Evolutionary conservation across 64 coral and sea anemone genomes (phyloP).

Genomic region (Stylophora pistillata): DNA sequence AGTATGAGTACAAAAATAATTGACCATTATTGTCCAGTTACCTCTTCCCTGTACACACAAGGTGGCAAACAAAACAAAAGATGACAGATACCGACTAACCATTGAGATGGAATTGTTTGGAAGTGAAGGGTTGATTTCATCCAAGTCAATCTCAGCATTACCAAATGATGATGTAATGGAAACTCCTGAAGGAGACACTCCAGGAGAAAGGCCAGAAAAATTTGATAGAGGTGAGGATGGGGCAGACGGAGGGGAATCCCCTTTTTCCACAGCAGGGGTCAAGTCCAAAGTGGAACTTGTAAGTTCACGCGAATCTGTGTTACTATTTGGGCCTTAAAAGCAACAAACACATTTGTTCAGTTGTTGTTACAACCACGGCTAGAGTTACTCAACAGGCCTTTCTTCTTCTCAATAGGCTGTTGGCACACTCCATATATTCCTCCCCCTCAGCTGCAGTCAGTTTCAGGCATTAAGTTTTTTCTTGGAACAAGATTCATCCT

Average conservation of each 20-base stretch:
- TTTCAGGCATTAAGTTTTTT: too few relatives aligned
- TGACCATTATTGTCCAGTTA: neutral
- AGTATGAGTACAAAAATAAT: neutral
- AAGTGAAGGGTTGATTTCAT: constrained; percentile 71
- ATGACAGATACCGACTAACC: constrained; percentile 13
- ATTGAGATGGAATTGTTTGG: constrained; percentile 46
- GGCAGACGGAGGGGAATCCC: constrained; percentile 21
- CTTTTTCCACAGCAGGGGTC: constrained; percentile 15
- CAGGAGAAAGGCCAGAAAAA: constrained; percentile 78
- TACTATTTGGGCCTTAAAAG: constrained; percentile 29
- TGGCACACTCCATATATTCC: too few relatives aligned
- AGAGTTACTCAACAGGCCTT: too few relatives aligned
- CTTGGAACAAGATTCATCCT: too few relatives aligned
- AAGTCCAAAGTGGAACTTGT: constrained; percentile 32
- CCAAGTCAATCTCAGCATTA: constrained; percentile 71
- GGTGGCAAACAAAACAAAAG: neutral
- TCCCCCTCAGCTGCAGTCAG: too few relatives aligned
- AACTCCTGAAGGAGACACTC: constrained; percentile 53
- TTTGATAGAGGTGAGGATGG: constrained; percentile 65
- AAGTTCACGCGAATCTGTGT: constrained; percentile 6
- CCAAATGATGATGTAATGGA: constrained; percentile 91
- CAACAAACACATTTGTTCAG: neutral
- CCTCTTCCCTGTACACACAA: neutral
- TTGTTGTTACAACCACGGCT: too few relatives aligned
- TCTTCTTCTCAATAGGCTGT: too few relatives aligned